Evolutionary conservation across 2,797 vertebrate genomes (phyloP).

Genomic region (Vipera latastei): DNA sequence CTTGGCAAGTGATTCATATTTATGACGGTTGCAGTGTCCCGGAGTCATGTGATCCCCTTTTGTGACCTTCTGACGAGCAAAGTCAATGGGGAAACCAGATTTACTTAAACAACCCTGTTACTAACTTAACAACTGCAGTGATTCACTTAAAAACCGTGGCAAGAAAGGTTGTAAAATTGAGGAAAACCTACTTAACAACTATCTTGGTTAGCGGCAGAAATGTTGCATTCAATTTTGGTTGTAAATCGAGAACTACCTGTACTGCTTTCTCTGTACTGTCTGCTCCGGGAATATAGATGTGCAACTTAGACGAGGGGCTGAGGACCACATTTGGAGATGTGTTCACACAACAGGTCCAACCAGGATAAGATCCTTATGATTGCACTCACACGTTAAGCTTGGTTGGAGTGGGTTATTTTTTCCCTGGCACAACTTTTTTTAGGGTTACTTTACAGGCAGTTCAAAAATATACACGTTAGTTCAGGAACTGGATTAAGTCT

Average conservation of each 20-base stretch:
- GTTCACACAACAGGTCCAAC: background rate
- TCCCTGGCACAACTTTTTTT: background rate
- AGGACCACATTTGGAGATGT: too few species aligned
- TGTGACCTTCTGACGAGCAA: background rate
- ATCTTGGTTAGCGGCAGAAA: background rate
- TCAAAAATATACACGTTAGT: background rate
- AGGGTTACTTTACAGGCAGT: background rate
- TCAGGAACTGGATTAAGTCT: background rate
- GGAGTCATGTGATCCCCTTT: background rate
- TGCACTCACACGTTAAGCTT: background rate
- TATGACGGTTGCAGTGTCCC: background rate
- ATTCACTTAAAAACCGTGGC: background rate
- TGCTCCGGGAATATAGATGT: background rate
- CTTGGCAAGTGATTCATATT: background rate
- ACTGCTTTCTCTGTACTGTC: background rate
- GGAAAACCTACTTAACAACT: background rate
- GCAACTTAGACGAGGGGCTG: background rate
- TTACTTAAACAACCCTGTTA: background rate
- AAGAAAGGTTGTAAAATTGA: background rate
- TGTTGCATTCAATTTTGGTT: too few species aligned
- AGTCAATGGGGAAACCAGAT: background rate
- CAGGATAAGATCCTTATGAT: background rate
- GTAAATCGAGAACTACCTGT: background rate
- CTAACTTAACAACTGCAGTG: background rate
- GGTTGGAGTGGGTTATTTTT: background rate